These are phyloP conservation scores for Syngnathus rostellatus DNA, from an alignment of 2,797 vertebrate species.

Conservation along the genomic window DNA sequence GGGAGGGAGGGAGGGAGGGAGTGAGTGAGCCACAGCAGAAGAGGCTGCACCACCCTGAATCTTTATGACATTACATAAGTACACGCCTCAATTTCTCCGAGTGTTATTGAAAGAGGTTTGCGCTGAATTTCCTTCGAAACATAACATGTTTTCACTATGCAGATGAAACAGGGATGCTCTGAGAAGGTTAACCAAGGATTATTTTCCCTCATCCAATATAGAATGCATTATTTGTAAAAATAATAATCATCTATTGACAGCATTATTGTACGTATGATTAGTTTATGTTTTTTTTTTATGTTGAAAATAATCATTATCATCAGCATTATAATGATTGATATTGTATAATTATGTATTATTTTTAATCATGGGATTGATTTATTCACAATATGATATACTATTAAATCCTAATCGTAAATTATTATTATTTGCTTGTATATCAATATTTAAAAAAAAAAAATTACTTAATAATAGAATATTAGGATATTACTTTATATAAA, in stretches of 20 bases:
- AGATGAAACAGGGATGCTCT: neutral
- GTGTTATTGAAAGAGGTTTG: neutral
- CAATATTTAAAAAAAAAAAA: too few species aligned
- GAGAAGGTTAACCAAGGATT: neutral
- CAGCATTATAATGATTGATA: neutral
- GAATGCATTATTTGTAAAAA: neutral
- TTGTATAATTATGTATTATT: too few species aligned
- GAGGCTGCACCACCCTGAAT: neutral
- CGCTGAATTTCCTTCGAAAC: neutral
- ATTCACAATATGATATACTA: too few species aligned
- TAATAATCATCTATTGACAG: neutral
- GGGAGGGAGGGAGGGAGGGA: neutral
- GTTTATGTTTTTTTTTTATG: too few species aligned
- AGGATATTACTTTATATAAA: too few species aligned
- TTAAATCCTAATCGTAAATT: too few species aligned
- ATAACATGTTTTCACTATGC: neutral
- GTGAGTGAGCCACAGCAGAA: neutral
- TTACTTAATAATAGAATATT: too few species aligned
- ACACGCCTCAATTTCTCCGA: neutral
- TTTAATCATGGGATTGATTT: too few species aligned
- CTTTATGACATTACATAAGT: neutral
- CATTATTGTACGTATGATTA: neutral
- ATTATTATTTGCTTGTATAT: too few species aligned
- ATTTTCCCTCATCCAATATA: too few species aligned
- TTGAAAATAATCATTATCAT: neutral